Evolutionary conservation across 2,797 vertebrate species (phyloP), one percentile per base, ranked within the genome.

Genomic region (Acanthis flammea): DNA sequence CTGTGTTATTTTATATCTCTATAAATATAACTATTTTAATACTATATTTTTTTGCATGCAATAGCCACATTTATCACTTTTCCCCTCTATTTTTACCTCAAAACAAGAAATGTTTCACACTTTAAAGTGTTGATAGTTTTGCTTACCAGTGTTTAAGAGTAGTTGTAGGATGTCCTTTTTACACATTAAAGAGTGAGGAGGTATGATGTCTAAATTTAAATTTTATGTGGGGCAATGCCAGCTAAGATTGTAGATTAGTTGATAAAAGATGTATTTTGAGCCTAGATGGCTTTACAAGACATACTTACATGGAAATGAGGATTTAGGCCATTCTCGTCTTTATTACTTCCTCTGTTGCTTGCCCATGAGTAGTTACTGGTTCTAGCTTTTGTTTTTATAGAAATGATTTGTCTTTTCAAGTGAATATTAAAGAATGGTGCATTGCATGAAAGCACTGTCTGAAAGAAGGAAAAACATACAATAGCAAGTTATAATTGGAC

Each of bases 221-320:
- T 62, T 61, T 50, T 54, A 15, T 18, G 22, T 27, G 10, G 3
- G 14, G 44, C 22, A 80, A 9, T 54, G 33, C 19, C 70, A 35
- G 18, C 12, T 48, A 58, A 31, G 31, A 39, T 35, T 58, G 39
- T 25, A 54, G 24, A 37, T 30, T 44, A 47, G 4, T 16, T 53
- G 39, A 68, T 25, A 48, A 83, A 83, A 61, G 1, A 10, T 6
- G 1, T 76, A 33, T 80, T 65, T 51, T 72, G 74, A 71, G 41
- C 2, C 39, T 57, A 28, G 0, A 9, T 45, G 28, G 41, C 22
- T 60, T 76, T 66, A 54, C 6, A 58, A 50, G 14, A 30, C 0
- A 0, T 47, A 30, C 8, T 65, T 73, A 33, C 0, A 1, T 58
- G 47, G 30, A 85, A 85, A 33, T 35, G 10, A 58, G 58, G 35